Percentiles rank a stretch among this genome's conserved stretches.
Conservation (phyloP, 2,888 invertebrate genomes). For the Scaptomyza parva region DNA sequence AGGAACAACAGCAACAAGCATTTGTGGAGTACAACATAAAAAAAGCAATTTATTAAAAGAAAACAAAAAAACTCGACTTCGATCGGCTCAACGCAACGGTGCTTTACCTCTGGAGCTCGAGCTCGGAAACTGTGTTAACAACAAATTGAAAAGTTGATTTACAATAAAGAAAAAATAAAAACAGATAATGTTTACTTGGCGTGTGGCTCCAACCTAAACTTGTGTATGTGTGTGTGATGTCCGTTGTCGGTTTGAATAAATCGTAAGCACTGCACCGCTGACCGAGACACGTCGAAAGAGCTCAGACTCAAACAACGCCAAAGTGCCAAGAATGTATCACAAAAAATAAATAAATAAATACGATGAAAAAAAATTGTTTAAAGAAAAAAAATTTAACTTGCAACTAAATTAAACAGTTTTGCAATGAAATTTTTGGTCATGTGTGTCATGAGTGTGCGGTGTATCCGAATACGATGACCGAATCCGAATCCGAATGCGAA, state of each 20-base stretch:
- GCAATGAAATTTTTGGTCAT: constrained; percentile 69
- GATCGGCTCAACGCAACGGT: constrained; percentile 62
- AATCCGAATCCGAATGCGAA: constrained; percentile 20
- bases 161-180: constrained; percentile 43
- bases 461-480: background rate
- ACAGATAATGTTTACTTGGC: constrained; percentile 53
- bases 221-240: constrained; percentile 19
- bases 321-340: constrained; percentile 62
- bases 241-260: constrained; percentile 67
- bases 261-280: constrained; percentile 52
- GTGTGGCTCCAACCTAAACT: constrained; percentile 45
- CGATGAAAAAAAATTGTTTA: constrained; percentile 26
- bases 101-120: constrained; percentile 19
- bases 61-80: constrained; percentile 16
- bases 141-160: constrained; percentile 78
- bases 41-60: constrained; percentile 68
- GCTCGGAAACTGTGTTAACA: constrained; percentile 74
- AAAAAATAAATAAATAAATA: constrained; percentile 47
- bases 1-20: constrained; percentile 29
- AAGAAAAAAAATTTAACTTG: constrained; percentile 36
- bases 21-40: constrained; percentile 34
- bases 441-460: constrained; percentile 64
- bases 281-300: constrained; percentile 44
- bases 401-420: constrained; percentile 72
- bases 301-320: constrained; percentile 33